Evolutionary conservation across 1,140 invertebrate genomes (phyloP).

Genomic region (Aphidius ervi): DNA sequence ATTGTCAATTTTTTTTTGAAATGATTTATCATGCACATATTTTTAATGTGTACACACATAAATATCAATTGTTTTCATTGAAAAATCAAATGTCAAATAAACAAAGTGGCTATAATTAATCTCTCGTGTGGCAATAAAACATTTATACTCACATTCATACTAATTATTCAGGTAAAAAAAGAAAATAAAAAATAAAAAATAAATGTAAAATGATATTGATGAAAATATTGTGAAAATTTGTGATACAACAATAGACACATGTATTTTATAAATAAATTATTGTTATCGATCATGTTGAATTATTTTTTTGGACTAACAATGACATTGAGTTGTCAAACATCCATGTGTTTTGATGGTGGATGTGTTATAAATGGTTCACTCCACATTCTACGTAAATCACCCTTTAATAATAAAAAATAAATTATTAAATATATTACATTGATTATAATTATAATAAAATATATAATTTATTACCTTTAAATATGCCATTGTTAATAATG

Average conservation of each 20-base stretch:
- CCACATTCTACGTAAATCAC: constrained; percentile 94
- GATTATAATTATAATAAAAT: not conserved
- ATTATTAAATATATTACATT: constrained; percentile 4
- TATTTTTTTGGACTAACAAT: no score
- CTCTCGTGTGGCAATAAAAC: no score
- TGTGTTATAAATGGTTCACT: constrained; percentile 90
- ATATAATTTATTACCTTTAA: constrained; percentile 69
- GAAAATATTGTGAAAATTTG: constrained; percentile 27
- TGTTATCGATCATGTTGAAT: no score
- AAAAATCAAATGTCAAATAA: no score
- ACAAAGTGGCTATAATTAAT: no score
- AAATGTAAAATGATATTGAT: constrained; percentile 36
- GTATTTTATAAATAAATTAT: not conserved
- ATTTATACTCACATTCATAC: not conserved
- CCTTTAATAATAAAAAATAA: constrained; percentile 59
- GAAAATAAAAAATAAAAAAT: constrained; percentile 19
- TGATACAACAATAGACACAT: constrained; percentile 26
- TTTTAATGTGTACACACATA: no score
- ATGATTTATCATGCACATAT: no score
- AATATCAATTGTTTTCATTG: no score
- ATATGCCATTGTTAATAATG: constrained; percentile 95
- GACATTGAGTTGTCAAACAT: constrained; percentile 58
- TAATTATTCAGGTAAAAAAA: not conserved
- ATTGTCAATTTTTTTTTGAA: no score
- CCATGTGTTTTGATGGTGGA: constrained; percentile 68